Base-by-base conservation (phyloP, 2,888 invertebrate species). In the Troglohyphantes excavatus region DNA sequence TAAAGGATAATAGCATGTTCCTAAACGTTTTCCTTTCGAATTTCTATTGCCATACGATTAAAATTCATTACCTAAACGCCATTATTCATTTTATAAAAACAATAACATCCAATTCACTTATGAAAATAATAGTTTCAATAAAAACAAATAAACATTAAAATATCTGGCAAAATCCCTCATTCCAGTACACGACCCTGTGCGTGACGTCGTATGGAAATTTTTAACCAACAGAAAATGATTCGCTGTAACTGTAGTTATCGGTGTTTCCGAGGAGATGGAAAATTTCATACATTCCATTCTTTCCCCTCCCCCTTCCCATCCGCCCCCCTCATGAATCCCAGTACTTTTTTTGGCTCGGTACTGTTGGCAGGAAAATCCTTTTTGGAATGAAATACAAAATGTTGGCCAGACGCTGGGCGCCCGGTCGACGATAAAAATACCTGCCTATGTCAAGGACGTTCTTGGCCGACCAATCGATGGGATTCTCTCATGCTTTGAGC, bases 381-480 rank as follows among this genome's bases (percentile, higher is more conserved):
- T 43, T 61, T 61, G 26, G n/a, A 33, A 61, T 17, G 21, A 68
- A 68, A 21, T 17, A 29, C 59, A 23, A 29, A 70, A 67, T 2
- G 53, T n/a, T 53, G 13, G 13, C 9, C 53, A 53, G 53, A 53
- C 53, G 53, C 17, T 53, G 53, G 53, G 53, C 53, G 53, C 53
- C 53, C 53, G 2, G 5, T 1, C 53, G 53, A 53, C 84, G 84
- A 75, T 84, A 84, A 75, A 84, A 84, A 84, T 84, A 84, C 75
- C 84, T 84, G 53, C 75, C 53, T 76, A 65, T 75, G 84, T 84
- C 84, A 84, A 84, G 84, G 84, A 75, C 84, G 84, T 84, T 84
- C 75, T 84, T 75, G 17, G 33, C 26, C 23, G 67, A 11, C 53
- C 53, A 76, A 84, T 84, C 84, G 75, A 84, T 23, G 63, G 17